phyloP scores from a whole-genome alignment of 2,113 vertebrate genomes.

The Corythaeola cristata region DNA sequence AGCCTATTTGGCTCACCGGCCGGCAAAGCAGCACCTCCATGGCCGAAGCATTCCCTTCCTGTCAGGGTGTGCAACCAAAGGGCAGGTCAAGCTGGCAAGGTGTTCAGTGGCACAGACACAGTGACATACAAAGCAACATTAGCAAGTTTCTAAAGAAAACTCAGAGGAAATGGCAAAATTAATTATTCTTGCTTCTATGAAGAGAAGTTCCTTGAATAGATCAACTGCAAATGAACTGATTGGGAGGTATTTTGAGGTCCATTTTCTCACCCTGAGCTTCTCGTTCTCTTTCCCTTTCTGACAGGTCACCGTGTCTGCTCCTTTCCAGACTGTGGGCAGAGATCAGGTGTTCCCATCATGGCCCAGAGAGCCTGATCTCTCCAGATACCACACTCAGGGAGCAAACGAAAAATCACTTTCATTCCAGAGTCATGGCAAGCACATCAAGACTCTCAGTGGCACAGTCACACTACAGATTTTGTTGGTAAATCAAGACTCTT shows the following conservation, averaged over 20 bases:
- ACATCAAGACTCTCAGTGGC: not conserved
- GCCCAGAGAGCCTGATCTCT: not conserved
- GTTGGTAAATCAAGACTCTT: not conserved
- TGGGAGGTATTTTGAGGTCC: not conserved
- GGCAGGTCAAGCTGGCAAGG: not conserved
- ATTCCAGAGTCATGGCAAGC: not conserved
- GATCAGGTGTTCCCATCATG: not conserved
- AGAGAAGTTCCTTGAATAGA: not conserved
- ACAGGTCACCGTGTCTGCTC: not conserved
- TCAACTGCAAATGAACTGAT: not conserved
- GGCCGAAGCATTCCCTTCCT: not conserved
- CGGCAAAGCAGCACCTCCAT: not conserved
- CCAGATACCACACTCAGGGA: not conserved
- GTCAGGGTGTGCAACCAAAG: not conserved
- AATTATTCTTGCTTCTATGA: not conserved
- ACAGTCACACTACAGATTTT: not conserved
- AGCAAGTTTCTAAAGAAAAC: not conserved
- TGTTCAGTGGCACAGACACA: not conserved
- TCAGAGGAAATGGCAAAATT: not conserved
- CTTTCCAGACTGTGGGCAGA: not conserved
- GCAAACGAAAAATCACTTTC: not conserved
- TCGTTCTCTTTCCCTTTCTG: not conserved
- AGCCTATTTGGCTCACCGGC: not conserved
- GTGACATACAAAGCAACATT: not conserved
- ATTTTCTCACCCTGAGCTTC: not conserved